These are phyloP conservation scores for Synchiropus splendidus DNA, from an alignment of 2,113 vertebrate genomes.

Conservation along the genomic window DNA sequence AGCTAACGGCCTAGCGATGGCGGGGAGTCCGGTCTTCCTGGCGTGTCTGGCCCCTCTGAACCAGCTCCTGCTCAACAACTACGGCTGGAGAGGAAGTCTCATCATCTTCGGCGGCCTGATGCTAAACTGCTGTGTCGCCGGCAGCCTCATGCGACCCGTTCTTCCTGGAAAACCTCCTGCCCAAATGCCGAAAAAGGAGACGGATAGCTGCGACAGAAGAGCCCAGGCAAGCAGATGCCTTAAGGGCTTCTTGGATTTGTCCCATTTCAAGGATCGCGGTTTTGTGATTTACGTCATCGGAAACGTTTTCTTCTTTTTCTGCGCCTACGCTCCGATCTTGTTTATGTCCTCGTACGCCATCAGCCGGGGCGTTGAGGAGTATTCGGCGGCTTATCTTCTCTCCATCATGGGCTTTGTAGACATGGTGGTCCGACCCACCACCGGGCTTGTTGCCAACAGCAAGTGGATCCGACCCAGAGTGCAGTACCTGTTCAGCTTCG, in stretches of 20 bases:
- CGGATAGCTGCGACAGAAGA: slow-evolving; percentile 15
- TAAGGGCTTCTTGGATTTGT: slow-evolving; percentile 64
- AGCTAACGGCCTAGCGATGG: slow-evolving; percentile 75
- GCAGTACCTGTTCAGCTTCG: slow-evolving; percentile 72
- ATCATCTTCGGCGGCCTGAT: slow-evolving; percentile 73
- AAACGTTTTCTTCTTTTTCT: slow-evolving; percentile 73
- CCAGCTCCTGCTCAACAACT: slow-evolving; percentile 67
- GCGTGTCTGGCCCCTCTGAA: slow-evolving; percentile 70
- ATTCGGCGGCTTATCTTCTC: slow-evolving; percentile 70
- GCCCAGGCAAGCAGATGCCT: slow-evolving; percentile 38
- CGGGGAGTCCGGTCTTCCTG: slow-evolving; percentile 72
- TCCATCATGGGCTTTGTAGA: slow-evolving; percentile 69
- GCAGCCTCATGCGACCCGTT: slow-evolving; percentile 74
- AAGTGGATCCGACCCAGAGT: slow-evolving; percentile 67
- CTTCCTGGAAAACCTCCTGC: background rate
- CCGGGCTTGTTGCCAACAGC: slow-evolving; percentile 69
- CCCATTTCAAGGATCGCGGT: slow-evolving; percentile 73
- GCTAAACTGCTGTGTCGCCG: slow-evolving; percentile 74
- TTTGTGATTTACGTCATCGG: slow-evolving; percentile 76
- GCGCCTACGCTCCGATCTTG: slow-evolving; percentile 72
- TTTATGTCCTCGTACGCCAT: slow-evolving; percentile 74
- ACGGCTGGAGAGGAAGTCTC: slow-evolving; percentile 77
- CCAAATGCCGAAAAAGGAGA: slow-evolving; percentile 1
- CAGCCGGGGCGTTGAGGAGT: slow-evolving; percentile 64
- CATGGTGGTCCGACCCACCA: slow-evolving; percentile 68